A percentile compares a stretch with the other conserved stretches of the same genome.
Conservation (phyloP, 2,797 vertebrate genomes). For the Phrynocephalus forsythii region DNA sequence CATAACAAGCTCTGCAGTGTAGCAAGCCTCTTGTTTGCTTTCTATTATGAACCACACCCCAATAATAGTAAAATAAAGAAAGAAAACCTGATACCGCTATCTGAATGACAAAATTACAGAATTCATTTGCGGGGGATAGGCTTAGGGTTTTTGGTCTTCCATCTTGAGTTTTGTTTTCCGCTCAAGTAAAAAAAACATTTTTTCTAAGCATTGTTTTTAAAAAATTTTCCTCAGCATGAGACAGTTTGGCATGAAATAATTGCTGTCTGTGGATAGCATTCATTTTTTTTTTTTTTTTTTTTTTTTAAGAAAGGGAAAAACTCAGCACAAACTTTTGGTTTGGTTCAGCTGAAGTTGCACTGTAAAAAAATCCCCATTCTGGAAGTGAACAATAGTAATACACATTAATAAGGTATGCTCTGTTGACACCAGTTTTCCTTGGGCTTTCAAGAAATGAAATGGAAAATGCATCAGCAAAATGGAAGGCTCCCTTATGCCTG, state of each 20-base stretch:
- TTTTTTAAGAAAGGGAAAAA: background rate
- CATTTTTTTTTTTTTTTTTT: background rate
- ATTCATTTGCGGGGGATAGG: background rate
- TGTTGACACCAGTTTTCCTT: background rate
- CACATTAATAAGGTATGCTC: conserved; percentile 14
- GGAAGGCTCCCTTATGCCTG: background rate
- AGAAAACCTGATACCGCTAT: background rate
- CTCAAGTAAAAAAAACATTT: background rate
- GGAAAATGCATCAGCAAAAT: conserved; percentile 24
- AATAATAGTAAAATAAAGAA: background rate
- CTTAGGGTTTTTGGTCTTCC: background rate
- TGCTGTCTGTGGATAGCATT: conserved; percentile 16
- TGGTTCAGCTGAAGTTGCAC: background rate
- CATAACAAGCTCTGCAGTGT: background rate
- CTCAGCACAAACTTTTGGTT: conserved; percentile 37
- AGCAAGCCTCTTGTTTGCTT: background rate
- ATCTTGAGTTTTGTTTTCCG: background rate
- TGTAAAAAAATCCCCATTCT: background rate
- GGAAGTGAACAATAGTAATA: conserved; percentile 13
- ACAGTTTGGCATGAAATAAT: conserved; percentile 40
- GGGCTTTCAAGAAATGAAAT: conserved; percentile 25
- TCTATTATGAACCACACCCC: background rate
- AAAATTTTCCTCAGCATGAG: conserved; percentile 16
- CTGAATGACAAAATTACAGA: background rate
- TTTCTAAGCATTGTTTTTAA: conserved; percentile 38